These are phyloP conservation scores for Sinhomidia bicolor DNA, from an alignment of 2,888 invertebrate species.

Conservation along the genomic window DNA sequence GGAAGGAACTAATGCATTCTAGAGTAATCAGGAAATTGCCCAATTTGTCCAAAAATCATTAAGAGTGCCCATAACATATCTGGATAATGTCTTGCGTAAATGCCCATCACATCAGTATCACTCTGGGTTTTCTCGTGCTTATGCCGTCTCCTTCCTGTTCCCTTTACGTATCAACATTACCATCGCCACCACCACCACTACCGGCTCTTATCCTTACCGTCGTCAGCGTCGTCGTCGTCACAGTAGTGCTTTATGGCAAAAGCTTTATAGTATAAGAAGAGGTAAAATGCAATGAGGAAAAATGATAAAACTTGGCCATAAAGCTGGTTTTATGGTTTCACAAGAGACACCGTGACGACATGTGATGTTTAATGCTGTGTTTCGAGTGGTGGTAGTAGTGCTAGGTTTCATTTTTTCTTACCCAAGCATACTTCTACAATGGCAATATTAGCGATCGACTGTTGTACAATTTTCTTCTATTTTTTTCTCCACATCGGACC, in stretches of 20 bases:
- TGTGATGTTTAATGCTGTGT: constrained; percentile 48
- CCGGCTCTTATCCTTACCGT: background rate
- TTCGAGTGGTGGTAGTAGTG: background rate
- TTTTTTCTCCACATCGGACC: background rate
- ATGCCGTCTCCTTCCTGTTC: background rate
- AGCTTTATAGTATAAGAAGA: constrained; percentile 6
- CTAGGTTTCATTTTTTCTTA: no score
- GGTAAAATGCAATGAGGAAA: constrained; percentile 39
- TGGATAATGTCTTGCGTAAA: constrained; percentile 59
- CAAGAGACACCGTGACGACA: constrained; percentile 68
- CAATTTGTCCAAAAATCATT: constrained; percentile 71
- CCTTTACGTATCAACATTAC: background rate
- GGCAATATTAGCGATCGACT: background rate
- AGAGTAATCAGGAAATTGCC: constrained; percentile 69
- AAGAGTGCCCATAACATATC: constrained; percentile 60
- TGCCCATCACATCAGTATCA: constrained; percentile 61
- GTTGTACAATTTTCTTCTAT: background rate
- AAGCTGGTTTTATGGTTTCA: constrained; percentile 67
- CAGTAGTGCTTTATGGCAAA: background rate
- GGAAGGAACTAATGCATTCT: constrained; percentile 56
- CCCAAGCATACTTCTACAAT: background rate
- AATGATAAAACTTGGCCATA: constrained; percentile 65
- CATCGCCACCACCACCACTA: no score
- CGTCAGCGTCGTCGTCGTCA: background rate
- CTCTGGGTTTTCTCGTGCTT: constrained; percentile 28